phyloP scores from a whole-genome alignment of 2,888 invertebrate species.

The Sabatieria punctata region DNA sequence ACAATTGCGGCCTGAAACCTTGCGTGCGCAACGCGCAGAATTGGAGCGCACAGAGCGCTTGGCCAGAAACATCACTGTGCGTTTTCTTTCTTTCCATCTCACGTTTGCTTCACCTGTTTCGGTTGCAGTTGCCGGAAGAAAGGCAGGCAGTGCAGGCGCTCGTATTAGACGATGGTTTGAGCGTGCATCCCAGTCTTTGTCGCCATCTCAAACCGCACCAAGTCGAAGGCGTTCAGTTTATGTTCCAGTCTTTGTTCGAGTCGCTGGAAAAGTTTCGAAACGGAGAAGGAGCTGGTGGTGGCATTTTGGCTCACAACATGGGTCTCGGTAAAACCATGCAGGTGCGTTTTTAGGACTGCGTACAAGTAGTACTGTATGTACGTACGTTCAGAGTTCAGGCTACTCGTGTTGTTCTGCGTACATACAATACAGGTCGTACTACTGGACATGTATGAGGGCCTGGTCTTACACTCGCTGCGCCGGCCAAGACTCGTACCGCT shows the following conservation, averaged over 20 bases:
- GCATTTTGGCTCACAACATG: conserved; percentile 93
- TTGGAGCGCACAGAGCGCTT: too few species aligned
- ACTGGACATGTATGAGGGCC: neutral
- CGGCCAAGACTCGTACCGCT: too few species aligned
- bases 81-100: too few species aligned
- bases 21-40: too few species aligned
- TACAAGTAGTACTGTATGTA: neutral
- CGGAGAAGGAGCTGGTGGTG: conserved; percentile 41
- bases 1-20: too few species aligned
- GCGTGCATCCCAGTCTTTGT: conserved; percentile 8
- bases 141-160: too few species aligned
- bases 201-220: conserved; percentile 68
- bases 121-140: too few species aligned
- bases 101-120: too few species aligned
- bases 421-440: neutral
- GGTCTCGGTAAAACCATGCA: conserved; percentile 83
- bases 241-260: conserved; percentile 25
- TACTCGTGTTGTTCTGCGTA: neutral
- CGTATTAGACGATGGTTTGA: too few species aligned
- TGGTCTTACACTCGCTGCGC: too few species aligned
- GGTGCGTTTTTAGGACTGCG: conserved; percentile 36
- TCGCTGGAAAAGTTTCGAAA: conserved; percentile 18
- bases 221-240: conserved; percentile 51
- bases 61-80: too few species aligned
- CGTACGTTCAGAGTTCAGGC: neutral